phyloP scores from a whole-genome alignment of 2,113 vertebrate genomes.

The Scolopax mira region DNA sequence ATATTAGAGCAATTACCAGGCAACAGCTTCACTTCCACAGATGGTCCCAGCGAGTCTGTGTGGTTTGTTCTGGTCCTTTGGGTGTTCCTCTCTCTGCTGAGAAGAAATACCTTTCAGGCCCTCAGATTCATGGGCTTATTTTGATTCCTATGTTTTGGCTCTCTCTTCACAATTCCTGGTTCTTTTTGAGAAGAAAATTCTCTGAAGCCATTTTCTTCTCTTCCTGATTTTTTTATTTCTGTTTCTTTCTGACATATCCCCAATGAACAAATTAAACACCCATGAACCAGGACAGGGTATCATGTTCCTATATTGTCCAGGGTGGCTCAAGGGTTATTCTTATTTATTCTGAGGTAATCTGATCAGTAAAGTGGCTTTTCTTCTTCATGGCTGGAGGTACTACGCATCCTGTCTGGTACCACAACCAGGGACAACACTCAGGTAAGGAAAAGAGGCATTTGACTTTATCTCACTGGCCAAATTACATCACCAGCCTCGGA shows the following conservation, averaged over 20 bases:
- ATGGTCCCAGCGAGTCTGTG: background rate
- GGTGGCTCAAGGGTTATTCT: background rate
- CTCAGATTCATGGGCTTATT: background rate
- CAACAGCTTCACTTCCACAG: background rate
- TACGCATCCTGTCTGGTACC: background rate
- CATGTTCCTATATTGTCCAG: background rate
- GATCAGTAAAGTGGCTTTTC: background rate
- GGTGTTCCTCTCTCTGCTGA: background rate
- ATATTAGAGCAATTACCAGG: background rate
- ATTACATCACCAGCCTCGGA: background rate
- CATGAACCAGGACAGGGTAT: background rate
- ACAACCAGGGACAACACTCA: background rate
- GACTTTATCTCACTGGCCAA: background rate
- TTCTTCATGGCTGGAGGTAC: background rate
- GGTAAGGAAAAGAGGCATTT: background rate
- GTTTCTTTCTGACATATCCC: background rate
- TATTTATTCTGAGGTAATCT: background rate
- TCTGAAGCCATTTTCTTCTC: background rate
- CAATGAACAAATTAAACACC: background rate
- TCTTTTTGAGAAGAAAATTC: background rate
- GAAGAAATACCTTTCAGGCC: background rate
- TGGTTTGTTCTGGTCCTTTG: background rate
- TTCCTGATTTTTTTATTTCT: background rate
- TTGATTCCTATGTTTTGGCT: background rate
- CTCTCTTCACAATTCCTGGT: background rate